These are phyloP conservation scores for Suncus etruscus DNA, from an alignment of 2,113 vertebrate genomes.

Conservation along the genomic window DNA sequence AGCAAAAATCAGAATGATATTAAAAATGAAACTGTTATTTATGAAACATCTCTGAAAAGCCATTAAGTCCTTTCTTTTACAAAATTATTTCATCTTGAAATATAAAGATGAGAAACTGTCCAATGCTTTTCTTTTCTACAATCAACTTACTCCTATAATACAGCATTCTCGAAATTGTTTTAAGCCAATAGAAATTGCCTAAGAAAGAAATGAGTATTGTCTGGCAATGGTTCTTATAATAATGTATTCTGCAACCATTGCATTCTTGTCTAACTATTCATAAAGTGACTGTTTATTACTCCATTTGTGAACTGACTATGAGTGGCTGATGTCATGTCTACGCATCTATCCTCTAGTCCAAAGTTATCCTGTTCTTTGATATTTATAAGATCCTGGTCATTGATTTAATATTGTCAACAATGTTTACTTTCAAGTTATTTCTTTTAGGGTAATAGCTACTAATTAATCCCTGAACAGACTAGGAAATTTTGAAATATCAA, in stretches of 20 bases:
- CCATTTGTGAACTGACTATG: not conserved
- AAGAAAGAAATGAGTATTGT: conserved; percentile 59
- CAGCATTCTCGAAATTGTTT: conserved; percentile 46
- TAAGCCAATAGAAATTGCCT: conserved; percentile 48
- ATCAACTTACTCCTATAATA: conserved; percentile 22
- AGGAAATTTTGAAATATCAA: no score
- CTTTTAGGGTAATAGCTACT: no score
- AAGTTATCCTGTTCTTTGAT: not conserved
- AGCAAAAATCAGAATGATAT: not conserved
- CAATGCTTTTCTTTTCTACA: conserved; percentile 38
- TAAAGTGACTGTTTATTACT: conserved; percentile 43
- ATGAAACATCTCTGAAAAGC: not conserved
- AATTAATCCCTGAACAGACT: no score
- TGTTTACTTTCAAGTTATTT: not conserved
- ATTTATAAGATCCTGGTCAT: conserved; percentile 15
- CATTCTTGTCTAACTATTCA: conserved; percentile 64
- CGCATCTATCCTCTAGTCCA: not conserved
- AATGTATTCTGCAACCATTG: conserved; percentile 49
- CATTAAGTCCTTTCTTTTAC: not conserved
- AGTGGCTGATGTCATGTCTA: not conserved
- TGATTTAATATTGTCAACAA: not conserved
- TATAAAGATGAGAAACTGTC: conserved; percentile 24
- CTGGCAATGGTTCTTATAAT: conserved; percentile 3
- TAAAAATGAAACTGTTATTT: not conserved
- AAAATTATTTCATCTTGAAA: conserved; percentile 41